Evolutionary conservation across 1,140 invertebrate species (phyloP).

Genomic region (Brachionus sp.): DNA sequence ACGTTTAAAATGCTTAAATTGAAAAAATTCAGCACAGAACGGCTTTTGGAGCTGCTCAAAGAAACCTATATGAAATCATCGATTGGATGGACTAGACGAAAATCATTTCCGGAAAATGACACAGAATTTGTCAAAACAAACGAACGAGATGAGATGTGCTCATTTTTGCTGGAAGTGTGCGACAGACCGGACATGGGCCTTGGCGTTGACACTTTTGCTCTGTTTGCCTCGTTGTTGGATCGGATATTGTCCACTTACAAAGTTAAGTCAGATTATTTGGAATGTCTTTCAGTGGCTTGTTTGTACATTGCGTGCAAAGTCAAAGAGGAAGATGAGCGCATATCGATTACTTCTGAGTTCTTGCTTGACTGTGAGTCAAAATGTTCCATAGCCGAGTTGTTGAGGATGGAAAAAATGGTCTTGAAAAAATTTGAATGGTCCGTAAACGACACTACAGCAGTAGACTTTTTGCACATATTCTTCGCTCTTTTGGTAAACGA

Average conservation of each 20-base stretch:
- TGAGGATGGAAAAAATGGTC: conserved; percentile 58
- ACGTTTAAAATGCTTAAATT: conserved; percentile 16
- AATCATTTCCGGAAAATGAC: not conserved
- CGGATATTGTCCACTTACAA: conserved; percentile 31
- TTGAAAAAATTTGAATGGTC: conserved; percentile 58
- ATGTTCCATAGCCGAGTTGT: conserved; percentile 56
- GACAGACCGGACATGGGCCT: conserved; percentile 24
- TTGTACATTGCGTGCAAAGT: conserved; percentile 59
- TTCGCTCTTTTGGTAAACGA: not conserved
- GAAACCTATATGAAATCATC: conserved; percentile 7
- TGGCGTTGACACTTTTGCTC: not conserved
- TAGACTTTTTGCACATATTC: conserved; percentile 57
- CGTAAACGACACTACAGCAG: conserved; percentile 51
- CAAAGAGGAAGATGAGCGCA: conserved; percentile 60
- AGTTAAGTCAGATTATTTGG: conserved; percentile 54
- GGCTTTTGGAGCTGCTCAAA: conserved; percentile 14
- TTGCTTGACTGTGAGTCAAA: conserved; percentile 55
- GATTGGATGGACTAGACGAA: not conserved
- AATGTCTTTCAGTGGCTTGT: conserved; percentile 56
- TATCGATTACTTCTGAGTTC: conserved; percentile 56
- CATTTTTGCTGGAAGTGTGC: conserved; percentile 21
- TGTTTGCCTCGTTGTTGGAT: conserved; percentile 12
- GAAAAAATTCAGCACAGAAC: not conserved
- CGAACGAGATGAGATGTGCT: conserved; percentile 29
- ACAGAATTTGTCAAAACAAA: conserved; percentile 23